Evolutionary conservation across 2,888 invertebrate genomes (phyloP), one percentile per base, ranked within the genome.

Genomic region (Syrphus vitripennis): DNA sequence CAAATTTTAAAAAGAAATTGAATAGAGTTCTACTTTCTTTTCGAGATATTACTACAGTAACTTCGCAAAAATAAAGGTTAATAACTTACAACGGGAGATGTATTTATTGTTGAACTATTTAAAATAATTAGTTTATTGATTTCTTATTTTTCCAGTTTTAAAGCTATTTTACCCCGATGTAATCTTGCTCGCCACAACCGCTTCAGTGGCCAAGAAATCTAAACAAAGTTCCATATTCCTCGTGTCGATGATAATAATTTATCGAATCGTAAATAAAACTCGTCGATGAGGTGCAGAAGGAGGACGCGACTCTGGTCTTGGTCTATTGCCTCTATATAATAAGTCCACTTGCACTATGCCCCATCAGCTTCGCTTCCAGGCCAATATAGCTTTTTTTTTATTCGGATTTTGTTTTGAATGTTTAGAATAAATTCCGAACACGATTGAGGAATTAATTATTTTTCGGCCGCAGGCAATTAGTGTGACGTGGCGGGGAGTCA

Each of bases 181-280:
- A 3, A 6, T 19, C n/a, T 3, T 42, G 3, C 29, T n/a, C 40
- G 0, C 40, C 42, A 45, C 10, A 42, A 42, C 61, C 21, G n/a
- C 5, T 12, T 0, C 16, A 40, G 14, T 10, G 3, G 29, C 19
- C 45, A 45, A 65, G 14, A 81, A 77, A 77, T 86, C 84, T 86
- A 86, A 86, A 86, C 84, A 86, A 80, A 83, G 61, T 72, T 81
- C 76, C 81, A 86, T 59, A 59, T 48, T 77, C 81, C 72, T 53
- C 81, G 65, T 48, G 29, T 34, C 55, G 77, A 82, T 65, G 45
- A 45, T 65, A 40, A 29, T 86, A 82, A 86, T 86, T 86, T 86
- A 86, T 86, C 77, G 86, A 82, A 86, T 82, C 86, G 82, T 86
- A 86, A 86, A 86, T 86, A 86, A 86, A 86, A 74, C 70, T 82